phyloP scores from a whole-genome alignment of 2,113 vertebrate species.

The Cisticola juncidis region DNA sequence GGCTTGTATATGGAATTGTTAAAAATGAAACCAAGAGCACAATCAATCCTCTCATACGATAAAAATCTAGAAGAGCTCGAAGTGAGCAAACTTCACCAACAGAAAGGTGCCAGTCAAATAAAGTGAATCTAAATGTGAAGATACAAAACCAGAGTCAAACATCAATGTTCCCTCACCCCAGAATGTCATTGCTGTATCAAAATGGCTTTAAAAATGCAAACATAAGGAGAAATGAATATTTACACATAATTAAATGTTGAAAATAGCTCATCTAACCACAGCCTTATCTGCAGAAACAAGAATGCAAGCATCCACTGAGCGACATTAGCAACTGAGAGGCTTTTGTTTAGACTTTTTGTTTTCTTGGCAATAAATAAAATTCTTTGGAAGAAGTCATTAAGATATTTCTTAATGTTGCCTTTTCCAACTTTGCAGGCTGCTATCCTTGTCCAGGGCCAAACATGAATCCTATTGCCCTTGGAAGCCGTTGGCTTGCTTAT shows the following conservation, averaged over 20 bases:
- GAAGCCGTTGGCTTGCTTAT: constrained; percentile 95
- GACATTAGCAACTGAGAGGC: constrained; percentile 22
- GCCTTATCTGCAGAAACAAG: constrained; percentile 62
- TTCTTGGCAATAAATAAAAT: constrained; percentile 46
- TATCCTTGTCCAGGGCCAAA: constrained; percentile 95
- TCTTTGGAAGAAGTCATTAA: constrained; percentile 26
- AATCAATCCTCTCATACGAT: not conserved
- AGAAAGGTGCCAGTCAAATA: not conserved
- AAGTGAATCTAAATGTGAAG: not conserved
- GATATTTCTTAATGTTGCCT: constrained; percentile 48
- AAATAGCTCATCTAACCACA: constrained; percentile 44
- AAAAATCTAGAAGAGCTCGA: not conserved
- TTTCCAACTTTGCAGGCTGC: constrained; percentile 85
- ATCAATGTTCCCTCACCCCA: not conserved
- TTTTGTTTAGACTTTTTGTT: constrained; percentile 60
- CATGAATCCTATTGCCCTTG: constrained; percentile 94
- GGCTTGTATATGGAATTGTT: not conserved
- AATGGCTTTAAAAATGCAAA: constrained; percentile 13
- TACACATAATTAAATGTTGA: constrained; percentile 57
- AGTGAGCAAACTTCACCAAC: not conserved
- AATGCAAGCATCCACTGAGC: constrained; percentile 50
- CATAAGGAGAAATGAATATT: constrained; percentile 30
- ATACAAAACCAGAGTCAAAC: not conserved
- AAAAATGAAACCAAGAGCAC: not conserved
- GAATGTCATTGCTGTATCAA: not conserved